These are phyloP conservation scores for Squalus acanthias DNA, from an alignment of 2,797 vertebrate genomes.

Conservation along the genomic window DNA sequence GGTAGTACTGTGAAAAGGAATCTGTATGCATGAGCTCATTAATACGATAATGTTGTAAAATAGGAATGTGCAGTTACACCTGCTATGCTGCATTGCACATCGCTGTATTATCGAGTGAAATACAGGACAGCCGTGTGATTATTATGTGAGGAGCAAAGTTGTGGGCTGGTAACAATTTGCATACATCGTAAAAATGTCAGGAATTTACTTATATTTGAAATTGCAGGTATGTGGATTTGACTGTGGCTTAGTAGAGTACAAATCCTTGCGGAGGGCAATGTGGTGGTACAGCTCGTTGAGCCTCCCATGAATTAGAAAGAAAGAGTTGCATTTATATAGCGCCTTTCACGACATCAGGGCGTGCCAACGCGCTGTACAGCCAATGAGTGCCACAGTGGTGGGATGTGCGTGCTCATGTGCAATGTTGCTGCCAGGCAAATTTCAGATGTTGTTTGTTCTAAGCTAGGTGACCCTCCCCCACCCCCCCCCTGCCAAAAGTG, in stretches of 20 bases:
- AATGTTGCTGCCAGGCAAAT: background rate
- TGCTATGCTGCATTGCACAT: background rate
- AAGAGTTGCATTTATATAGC: background rate
- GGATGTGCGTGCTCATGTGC: background rate
- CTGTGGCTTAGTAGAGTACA: background rate
- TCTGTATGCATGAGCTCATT: conserved; percentile 13
- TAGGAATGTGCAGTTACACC: background rate
- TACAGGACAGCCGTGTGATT: background rate
- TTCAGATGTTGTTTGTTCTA: background rate
- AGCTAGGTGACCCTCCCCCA: background rate
- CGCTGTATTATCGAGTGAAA: background rate
- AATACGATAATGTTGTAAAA: conserved; percentile 18
- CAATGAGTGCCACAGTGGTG: background rate
- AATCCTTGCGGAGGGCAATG: background rate
- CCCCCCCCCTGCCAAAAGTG: background rate
- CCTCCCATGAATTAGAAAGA: background rate
- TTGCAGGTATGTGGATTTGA: background rate
- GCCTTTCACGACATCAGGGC: background rate
- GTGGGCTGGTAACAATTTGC: background rate
- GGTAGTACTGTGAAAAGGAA: background rate
- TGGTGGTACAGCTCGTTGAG: background rate
- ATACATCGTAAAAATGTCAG: conserved; percentile 11
- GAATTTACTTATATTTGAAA: conserved; percentile 7
- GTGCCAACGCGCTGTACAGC: background rate
- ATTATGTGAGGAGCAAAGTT: background rate